A percentile compares a stretch with the other conserved stretches of the same genome.
phyloP scores from a whole-genome alignment of 2,113 vertebrate genomes.

The Eptesicus fuscus region DNA sequence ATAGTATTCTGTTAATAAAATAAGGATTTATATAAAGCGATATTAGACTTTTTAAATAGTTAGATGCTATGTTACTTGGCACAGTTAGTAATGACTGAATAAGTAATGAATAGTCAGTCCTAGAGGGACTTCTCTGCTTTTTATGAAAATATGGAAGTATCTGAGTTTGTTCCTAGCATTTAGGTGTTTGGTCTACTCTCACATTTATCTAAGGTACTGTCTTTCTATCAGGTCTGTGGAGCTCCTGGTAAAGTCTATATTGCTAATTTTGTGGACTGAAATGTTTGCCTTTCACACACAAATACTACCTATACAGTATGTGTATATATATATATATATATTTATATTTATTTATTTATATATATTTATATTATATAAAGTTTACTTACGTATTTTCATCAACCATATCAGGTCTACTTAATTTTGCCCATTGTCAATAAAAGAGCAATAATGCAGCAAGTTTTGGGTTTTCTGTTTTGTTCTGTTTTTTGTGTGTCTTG shows the following conservation, averaged over 20 bases:
- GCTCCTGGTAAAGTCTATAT: conserved; percentile 81
- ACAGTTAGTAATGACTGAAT: conserved; percentile 92
- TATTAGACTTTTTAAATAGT: conserved; percentile 84
- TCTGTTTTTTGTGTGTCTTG: conserved; percentile 64
- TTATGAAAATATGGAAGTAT: conserved; percentile 89
- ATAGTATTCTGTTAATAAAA: conserved; percentile 89
- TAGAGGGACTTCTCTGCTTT: conserved; percentile 77
- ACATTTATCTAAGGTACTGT: conserved; percentile 80
- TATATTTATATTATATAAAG: conserved; percentile 88
- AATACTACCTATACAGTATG: conserved; percentile 82
- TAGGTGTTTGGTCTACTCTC: conserved; percentile 83
- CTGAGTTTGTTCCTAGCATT: conserved; percentile 79
- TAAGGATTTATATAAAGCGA: conserved; percentile 93
- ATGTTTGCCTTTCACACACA: conserved; percentile 81
- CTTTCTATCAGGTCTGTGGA: conserved; percentile 78
- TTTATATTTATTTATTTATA: conserved; percentile 83
- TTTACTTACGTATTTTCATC: conserved; percentile 88
- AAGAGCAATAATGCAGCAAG: conserved; percentile 83
- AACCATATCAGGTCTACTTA: conserved; percentile 88
- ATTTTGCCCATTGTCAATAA: conserved; percentile 84
- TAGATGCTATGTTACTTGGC: conserved; percentile 95
- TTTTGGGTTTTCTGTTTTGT: conserved; percentile 47
- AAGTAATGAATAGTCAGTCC: conserved; percentile 88
- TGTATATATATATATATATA: conserved; percentile 57
- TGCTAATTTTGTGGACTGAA: conserved; percentile 84